Evolutionary conservation across 2,797 vertebrate species (phyloP).

Genomic region (Catamblyrhynchus diadema): DNA sequence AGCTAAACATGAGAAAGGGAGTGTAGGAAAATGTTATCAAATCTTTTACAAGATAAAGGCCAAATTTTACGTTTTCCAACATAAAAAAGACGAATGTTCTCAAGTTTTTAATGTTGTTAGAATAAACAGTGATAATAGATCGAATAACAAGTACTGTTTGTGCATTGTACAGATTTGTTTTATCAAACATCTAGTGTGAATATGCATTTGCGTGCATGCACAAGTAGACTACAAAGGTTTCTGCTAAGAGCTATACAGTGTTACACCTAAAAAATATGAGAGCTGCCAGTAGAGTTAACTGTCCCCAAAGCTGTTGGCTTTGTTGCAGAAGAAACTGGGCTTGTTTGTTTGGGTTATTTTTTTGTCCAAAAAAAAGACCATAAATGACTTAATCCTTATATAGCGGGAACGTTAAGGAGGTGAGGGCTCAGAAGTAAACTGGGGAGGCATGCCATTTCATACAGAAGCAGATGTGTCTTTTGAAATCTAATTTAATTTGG

Average conservation of each 20-base stretch:
- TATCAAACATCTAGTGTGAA: neutral
- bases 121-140: neutral
- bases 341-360: neutral
- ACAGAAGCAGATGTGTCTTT: neutral
- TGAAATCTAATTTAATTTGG: neutral
- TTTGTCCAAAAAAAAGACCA: neutral
- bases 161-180: neutral
- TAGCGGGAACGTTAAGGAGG: neutral
- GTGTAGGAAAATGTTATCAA: neutral
- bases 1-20: neutral
- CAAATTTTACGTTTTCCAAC: neutral
- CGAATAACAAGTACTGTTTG: neutral
- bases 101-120: neutral
- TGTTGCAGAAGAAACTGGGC: neutral
- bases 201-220: neutral
- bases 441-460: neutral
- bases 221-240: neutral
- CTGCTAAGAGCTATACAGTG: neutral
- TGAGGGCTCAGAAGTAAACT: neutral
- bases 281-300: neutral
- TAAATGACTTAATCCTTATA: neutral
- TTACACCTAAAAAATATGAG: neutral
- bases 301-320: neutral
- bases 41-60: neutral
- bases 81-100: neutral